These are phyloP conservation scores for Chionis minor DNA, from an alignment of 2,113 vertebrate genomes.

Conservation along the genomic window DNA sequence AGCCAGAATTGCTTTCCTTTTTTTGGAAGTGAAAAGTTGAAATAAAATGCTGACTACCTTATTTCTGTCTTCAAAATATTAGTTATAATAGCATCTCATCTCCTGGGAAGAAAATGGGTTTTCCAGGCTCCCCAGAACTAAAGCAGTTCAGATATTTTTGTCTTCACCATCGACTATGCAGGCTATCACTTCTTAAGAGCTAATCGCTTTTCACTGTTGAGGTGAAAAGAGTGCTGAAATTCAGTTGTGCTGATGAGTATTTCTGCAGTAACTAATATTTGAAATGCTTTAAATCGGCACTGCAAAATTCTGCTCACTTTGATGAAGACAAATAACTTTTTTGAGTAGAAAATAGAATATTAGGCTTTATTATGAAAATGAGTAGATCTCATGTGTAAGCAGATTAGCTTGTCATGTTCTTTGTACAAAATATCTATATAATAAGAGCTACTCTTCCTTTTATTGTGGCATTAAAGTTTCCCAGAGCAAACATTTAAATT, in stretches of 20 bases:
- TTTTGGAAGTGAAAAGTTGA: not conserved
- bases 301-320: not conserved
- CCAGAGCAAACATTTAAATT: constrained; percentile 65
- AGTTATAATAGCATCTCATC: not conserved
- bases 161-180: not conserved
- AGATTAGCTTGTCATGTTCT: not conserved
- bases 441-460: constrained; percentile 5
- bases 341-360: not conserved
- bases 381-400: not conserved
- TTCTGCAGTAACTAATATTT: not conserved
- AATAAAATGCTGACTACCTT: not conserved
- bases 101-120: not conserved
- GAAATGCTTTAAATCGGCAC: not conserved
- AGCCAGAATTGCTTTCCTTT: not conserved
- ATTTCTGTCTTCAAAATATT: not conserved
- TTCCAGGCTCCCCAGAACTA: not conserved
- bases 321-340: not conserved
- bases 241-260: not conserved
- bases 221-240: constrained; percentile 15
- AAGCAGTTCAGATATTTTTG: not conserved
- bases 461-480: constrained; percentile 41
- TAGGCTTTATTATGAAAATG: not conserved
- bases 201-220: not conserved
- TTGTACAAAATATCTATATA: not conserved
- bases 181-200: not conserved